phyloP scores from a whole-genome alignment of 2,113 vertebrate genomes.

The Malurus melanocephalus region DNA sequence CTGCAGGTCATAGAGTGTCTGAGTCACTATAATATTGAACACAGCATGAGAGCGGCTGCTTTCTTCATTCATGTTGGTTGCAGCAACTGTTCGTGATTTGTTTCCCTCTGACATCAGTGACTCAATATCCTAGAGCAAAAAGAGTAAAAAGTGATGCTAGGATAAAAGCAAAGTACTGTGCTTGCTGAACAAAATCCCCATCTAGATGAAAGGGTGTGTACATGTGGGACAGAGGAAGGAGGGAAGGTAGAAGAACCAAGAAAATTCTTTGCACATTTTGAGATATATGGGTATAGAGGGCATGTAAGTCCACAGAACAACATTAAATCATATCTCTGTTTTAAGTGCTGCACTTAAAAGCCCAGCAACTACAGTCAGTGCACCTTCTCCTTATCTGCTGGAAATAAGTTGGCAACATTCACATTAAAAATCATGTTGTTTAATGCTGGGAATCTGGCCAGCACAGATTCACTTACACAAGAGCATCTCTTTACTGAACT shows the following conservation, averaged over 20 bases:
- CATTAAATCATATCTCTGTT: not conserved
- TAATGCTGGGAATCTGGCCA: not conserved
- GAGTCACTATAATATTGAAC: constrained; percentile 87
- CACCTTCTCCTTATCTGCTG: not conserved
- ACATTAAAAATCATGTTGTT: not conserved
- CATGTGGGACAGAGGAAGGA: not conserved
- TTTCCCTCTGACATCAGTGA: constrained; percentile 91
- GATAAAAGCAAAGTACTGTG: not conserved
- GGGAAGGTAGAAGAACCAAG: not conserved
- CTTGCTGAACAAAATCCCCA: not conserved
- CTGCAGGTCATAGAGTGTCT: constrained; percentile 83
- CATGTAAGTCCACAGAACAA: not conserved
- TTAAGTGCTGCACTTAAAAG: not conserved
- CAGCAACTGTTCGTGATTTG: constrained; percentile 92
- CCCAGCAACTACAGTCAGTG: not conserved
- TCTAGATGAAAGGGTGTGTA: not conserved
- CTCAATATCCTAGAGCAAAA: constrained; percentile 80
- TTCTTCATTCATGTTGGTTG: constrained; percentile 96
- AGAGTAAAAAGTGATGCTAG: not conserved
- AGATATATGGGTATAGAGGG: not conserved
- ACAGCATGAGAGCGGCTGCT: constrained; percentile 89
- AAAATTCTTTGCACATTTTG: not conserved
- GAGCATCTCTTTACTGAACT: not conserved
- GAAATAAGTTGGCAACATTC: not conserved
- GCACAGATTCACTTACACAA: not conserved